Percentiles rank a stretch among this genome's conserved stretches.
Evolutionary conservation across 2,113 vertebrate species (phyloP).

Genomic region (Gallinago jamesoni): DNA sequence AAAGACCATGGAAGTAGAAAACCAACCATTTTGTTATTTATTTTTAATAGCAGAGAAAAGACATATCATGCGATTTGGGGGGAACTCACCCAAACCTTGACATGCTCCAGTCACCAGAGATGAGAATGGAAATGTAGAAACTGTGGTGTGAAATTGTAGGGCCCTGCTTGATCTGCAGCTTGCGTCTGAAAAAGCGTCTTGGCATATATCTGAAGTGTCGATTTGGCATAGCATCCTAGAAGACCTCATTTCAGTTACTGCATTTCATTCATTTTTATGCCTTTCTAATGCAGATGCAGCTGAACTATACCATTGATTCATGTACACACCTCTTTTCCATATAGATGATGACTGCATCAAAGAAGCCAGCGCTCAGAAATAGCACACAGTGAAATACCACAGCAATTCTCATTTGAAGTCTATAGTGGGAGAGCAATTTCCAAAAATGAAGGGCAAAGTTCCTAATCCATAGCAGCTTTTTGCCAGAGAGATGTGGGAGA

Average conservation of each 20-base stretch:
- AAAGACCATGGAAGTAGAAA: not conserved
- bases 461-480: conserved; percentile 51
- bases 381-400: conserved; percentile 44
- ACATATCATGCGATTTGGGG: not conserved
- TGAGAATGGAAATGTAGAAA: not conserved
- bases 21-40: not conserved
- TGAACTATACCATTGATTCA: conserved; percentile 59
- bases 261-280: conserved; percentile 56
- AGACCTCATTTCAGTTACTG: conserved; percentile 8
- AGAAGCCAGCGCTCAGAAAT: conserved; percentile 27
- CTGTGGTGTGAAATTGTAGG: not conserved
- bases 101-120: not conserved
- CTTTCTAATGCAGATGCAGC: conserved; percentile 66
- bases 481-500: conserved; percentile 49
- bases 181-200: not conserved
- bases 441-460: conserved; percentile 61
- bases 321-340: conserved; percentile 53
- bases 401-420: conserved; percentile 57
- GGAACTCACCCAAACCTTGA: not conserved
- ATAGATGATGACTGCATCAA: conserved; percentile 57
- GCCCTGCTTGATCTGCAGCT: conserved; percentile 1
- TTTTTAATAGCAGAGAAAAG: not conserved
- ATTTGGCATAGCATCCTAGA: not conserved
- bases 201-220: not conserved
- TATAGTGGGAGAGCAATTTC: conserved; percentile 52